Evolutionary conservation across 1,140 invertebrate species (phyloP).

Genomic region (Oncopeltus fasciatus): DNA sequence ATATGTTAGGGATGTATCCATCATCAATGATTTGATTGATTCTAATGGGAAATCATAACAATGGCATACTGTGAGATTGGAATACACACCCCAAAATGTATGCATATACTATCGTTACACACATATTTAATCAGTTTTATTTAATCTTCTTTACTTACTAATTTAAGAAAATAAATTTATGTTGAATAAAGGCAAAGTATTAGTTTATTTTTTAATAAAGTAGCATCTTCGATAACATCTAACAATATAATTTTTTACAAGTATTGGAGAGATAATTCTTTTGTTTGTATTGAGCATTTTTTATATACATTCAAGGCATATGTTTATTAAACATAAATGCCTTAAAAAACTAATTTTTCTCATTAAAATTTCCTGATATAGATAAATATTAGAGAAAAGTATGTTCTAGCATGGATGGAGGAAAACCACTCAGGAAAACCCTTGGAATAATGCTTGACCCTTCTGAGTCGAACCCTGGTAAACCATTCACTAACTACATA

Average conservation of each 20-base stretch:
- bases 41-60: background rate
- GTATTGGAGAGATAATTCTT: background rate
- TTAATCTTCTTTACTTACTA: background rate
- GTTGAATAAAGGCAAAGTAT: background rate
- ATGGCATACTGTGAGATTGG: background rate
- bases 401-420: constrained; percentile 13
- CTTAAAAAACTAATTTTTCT: background rate
- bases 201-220: background rate
- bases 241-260: background rate
- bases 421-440: constrained; percentile 11
- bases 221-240: background rate
- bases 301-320: background rate
- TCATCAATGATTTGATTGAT: background rate
- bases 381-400: background rate
- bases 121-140: background rate
- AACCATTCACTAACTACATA: constrained; percentile 20
- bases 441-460: constrained; percentile 16
- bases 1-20: background rate
- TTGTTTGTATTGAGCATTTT: background rate
- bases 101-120: background rate
- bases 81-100: background rate
- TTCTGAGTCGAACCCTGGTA: constrained; percentile 18
- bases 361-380: background rate
- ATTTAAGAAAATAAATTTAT: background rate
- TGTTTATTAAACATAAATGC: background rate